phyloP scores from a whole-genome alignment of 2,113 vertebrate genomes.

The Saiga tatarica region DNA sequence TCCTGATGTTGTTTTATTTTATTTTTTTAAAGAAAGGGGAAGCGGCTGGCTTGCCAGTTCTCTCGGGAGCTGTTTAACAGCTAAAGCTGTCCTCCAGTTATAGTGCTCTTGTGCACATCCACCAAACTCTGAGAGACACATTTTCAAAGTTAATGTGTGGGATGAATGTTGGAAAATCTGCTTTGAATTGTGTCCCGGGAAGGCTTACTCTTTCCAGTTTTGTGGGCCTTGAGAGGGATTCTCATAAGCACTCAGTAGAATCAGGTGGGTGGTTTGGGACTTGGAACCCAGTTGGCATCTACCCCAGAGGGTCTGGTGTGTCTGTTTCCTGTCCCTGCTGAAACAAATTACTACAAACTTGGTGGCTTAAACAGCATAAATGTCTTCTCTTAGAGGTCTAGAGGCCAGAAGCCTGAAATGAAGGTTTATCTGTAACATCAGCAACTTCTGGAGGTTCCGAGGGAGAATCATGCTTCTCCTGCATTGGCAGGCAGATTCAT shows the following conservation, averaged over 20 bases:
- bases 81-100: neutral
- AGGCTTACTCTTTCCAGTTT: conserved; percentile 3
- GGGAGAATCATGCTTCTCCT: neutral
- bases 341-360: neutral
- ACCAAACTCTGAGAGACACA: neutral
- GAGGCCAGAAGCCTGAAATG: conserved; percentile 14
- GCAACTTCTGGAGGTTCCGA: neutral
- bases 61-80: neutral
- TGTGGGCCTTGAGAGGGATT: neutral
- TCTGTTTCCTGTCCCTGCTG: neutral
- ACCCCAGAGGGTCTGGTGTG: neutral
- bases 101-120: neutral
- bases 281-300: neutral
- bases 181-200: neutral
- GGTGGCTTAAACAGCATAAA: neutral
- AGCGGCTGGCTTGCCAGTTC: neutral
- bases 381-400: neutral
- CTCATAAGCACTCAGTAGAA: neutral
- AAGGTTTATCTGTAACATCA: neutral
- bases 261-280: conserved; percentile 18
- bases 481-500: neutral
- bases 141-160: conserved; percentile 26
- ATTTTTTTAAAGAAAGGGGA: neutral
- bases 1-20: conserved; percentile 20
- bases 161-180: conserved; percentile 3